phyloP scores from a whole-genome alignment of 1,140 invertebrate species.

The Papilio machaon region DNA sequence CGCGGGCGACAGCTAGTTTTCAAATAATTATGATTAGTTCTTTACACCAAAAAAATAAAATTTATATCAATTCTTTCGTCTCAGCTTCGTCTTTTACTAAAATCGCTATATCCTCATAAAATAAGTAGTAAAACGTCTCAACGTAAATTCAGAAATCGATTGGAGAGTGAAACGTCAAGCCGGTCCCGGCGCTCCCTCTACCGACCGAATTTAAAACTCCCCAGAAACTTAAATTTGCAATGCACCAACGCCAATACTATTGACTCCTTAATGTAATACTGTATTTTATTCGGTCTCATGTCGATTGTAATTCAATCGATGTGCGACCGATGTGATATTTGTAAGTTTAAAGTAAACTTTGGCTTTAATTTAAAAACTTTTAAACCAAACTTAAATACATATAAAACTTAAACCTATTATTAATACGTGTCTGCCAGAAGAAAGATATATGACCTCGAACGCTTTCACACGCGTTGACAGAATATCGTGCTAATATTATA shows the following conservation, averaged over 20 bases:
- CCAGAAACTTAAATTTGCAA: slow-evolving; percentile 62
- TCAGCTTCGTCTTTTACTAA: not conserved
- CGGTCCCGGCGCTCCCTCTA: slow-evolving; percentile 50
- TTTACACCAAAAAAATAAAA: too few relatives aligned
- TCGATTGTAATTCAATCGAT: slow-evolving; percentile 24
- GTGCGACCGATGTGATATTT: not conserved
- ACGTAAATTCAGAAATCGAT: slow-evolving; percentile 65
- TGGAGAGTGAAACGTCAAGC: slow-evolving; percentile 54
- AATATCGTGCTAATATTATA: too few relatives aligned
- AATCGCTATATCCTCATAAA: slow-evolving; percentile 53
- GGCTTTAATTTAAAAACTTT: not conserved
- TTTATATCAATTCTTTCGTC: not conserved
- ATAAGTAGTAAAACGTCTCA: slow-evolving; percentile 57
- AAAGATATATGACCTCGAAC: too few relatives aligned
- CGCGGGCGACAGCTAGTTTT: too few relatives aligned
- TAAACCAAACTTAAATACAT: too few relatives aligned
- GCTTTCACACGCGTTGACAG: too few relatives aligned
- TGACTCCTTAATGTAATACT: slow-evolving; percentile 31
- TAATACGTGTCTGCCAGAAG: too few relatives aligned
- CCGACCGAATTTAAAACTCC: slow-evolving; percentile 54
- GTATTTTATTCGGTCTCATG: slow-evolving; percentile 25
- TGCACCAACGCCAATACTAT: slow-evolving; percentile 37
- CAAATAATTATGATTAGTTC: not conserved
- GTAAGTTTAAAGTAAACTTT: not conserved
- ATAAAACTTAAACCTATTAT: too few relatives aligned